Evolutionary conservation across 2,797 vertebrate species (phyloP).

Genomic region (Micrastur ruficollis): DNA sequence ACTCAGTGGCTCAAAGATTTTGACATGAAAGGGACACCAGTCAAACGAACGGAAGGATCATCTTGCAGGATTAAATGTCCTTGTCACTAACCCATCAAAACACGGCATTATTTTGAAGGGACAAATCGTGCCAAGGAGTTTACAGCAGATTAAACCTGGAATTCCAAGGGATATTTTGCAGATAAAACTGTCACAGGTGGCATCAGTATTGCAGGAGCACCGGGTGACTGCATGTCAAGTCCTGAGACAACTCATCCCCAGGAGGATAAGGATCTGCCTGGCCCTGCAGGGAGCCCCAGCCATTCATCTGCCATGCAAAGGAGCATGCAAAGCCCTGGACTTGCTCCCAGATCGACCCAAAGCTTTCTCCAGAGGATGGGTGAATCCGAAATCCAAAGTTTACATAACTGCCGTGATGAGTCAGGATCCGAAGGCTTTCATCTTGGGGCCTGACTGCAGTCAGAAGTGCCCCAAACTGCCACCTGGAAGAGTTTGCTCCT

Average conservation of each 20-base stretch:
- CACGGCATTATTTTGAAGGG: not conserved
- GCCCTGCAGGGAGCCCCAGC: not conserved
- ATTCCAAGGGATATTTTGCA: not conserved
- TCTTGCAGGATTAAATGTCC: conserved; percentile 39
- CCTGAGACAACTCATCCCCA: not conserved
- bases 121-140: not conserved
- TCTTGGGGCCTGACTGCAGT: accelerated
- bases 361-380: not conserved
- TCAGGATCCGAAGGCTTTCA: not conserved
- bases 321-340: not conserved
- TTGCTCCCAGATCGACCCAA: not conserved
- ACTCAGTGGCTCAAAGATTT: not conserved
- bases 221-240: accelerated
- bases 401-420: not conserved
- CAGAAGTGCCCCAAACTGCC: not conserved
- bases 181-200: not conserved
- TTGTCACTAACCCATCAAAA: conserved; percentile 22
- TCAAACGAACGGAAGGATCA: not conserved
- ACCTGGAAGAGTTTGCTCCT: not conserved
- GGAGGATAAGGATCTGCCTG: not conserved
- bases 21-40: conserved; percentile 41
- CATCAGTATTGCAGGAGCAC: not conserved
- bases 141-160: conserved; percentile 17
- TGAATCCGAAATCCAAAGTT: not conserved
- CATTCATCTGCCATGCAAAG: not conserved